Conservation (phyloP, 2,888 invertebrate species). For the Napeogenes sylphis region DNA sequence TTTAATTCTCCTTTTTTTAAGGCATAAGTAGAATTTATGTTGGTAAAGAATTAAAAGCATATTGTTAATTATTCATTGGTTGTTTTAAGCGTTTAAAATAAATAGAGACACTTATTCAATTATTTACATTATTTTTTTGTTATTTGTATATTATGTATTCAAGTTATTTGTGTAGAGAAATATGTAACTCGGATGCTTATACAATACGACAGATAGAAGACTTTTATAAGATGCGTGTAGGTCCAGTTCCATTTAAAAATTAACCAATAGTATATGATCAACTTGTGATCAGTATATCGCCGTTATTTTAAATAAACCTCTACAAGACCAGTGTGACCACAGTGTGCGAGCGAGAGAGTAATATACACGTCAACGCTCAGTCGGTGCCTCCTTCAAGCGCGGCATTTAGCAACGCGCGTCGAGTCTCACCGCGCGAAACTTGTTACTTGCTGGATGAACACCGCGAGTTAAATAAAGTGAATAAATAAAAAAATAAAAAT, state of each 20-base stretch:
- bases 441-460: constrained; percentile 44
- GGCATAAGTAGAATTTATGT: background rate
- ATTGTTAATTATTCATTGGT: too few species aligned
- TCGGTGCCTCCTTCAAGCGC: constrained; percentile 50
- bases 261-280: background rate
- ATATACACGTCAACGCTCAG: constrained; percentile 48
- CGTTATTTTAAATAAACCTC: constrained; percentile 6
- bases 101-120: too few species aligned
- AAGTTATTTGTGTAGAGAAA: too few species aligned
- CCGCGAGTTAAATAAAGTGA: constrained; percentile 53
- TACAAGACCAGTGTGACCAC: constrained; percentile 43
- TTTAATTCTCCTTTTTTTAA: background rate
- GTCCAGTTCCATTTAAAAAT: background rate
- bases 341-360: constrained; percentile 46
- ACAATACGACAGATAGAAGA: too few species aligned
- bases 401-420: constrained; percentile 63
- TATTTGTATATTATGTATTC: too few species aligned
- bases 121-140: too few species aligned
- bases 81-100: too few species aligned
- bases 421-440: constrained; percentile 44
- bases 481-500: constrained; percentile 56
- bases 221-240: too few species aligned
- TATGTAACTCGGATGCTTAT: too few species aligned
- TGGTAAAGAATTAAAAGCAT: background rate
- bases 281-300: constrained; percentile 1